Conservation (phyloP, 2,888 invertebrate genomes). For the Dromius quadrimaculatus region DNA sequence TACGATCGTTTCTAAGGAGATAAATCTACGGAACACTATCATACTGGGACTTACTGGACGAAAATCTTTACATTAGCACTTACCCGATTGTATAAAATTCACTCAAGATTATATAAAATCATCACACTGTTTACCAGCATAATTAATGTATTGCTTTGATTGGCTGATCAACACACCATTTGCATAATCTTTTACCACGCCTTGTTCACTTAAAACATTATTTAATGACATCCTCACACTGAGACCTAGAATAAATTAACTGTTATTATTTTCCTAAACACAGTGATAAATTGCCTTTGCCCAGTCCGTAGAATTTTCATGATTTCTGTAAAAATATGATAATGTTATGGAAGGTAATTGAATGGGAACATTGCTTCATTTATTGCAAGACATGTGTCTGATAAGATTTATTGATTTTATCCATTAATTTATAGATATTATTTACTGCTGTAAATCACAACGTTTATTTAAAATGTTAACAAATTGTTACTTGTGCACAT, state of each 20-base stretch:
- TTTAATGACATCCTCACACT: too few relatives aligned
- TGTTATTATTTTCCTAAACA: conserved; percentile 1
- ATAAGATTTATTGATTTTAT: conserved; percentile 10
- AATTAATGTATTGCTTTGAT: not conserved
- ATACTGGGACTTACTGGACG: too few relatives aligned
- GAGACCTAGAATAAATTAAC: too few relatives aligned
- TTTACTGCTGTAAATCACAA: not conserved
- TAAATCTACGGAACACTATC: too few relatives aligned
- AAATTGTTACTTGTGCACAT: not conserved
- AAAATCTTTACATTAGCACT: too few relatives aligned
- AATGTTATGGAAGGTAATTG: not conserved
- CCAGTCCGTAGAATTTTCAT: not conserved
- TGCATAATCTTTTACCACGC: conserved; percentile 9
- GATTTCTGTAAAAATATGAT: not conserved
- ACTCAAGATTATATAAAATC: too few relatives aligned
- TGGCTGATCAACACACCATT: conserved; percentile 18
- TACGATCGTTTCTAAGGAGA: too few relatives aligned
- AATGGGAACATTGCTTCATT: not conserved
- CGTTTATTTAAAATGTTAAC: conserved; percentile 9
- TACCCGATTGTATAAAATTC: too few relatives aligned
- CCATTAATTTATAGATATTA: conserved; percentile 3
- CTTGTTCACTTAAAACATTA: conserved; percentile 3
- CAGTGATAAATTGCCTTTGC: conserved; percentile 1
- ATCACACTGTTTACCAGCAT: not conserved
- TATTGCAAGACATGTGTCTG: conserved; percentile 1